These are phyloP conservation scores for Paratrypauchen microcephalus DNA, from an alignment of 2,797 vertebrate species.

Conservation along the genomic window DNA sequence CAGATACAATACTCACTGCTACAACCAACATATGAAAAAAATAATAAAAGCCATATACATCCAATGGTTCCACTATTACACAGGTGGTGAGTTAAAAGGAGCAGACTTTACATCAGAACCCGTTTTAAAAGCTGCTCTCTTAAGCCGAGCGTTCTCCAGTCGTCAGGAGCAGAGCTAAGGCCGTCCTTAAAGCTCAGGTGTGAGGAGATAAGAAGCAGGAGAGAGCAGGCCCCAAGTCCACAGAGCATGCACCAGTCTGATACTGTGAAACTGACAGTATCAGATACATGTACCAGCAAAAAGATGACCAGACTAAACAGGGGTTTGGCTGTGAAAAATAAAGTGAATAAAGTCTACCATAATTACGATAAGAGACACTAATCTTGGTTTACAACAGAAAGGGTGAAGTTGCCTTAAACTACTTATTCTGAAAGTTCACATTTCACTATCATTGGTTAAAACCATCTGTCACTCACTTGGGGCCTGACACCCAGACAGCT, in stretches of 20 bases:
- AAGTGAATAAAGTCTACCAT: too few relatives aligned
- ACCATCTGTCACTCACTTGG: too few relatives aligned
- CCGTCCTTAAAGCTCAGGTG: not conserved
- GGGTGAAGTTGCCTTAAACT: too few relatives aligned
- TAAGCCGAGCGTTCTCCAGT: not conserved
- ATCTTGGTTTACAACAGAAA: too few relatives aligned
- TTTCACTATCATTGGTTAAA: too few relatives aligned
- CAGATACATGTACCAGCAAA: not conserved
- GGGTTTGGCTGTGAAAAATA: too few relatives aligned
- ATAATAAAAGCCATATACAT: not conserved
- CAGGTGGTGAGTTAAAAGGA: not conserved
- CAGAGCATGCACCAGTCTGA: not conserved
- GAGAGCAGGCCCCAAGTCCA: not conserved
- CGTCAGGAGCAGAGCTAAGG: not conserved
- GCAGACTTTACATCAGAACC: not conserved
- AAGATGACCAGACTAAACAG: not conserved
- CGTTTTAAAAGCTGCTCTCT: not conserved
- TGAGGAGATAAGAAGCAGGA: not conserved
- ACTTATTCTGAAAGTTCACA: too few relatives aligned
- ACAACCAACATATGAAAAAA: not conserved
- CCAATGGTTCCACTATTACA: not conserved
- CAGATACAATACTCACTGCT: not conserved
- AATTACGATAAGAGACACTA: too few relatives aligned
- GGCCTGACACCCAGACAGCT: too few relatives aligned
- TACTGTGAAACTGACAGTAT: constrained; percentile 1